phyloP scores from a whole-genome alignment of 92 coral and sea anemone genomes.

The Isaurus tuberculatus region DNA sequence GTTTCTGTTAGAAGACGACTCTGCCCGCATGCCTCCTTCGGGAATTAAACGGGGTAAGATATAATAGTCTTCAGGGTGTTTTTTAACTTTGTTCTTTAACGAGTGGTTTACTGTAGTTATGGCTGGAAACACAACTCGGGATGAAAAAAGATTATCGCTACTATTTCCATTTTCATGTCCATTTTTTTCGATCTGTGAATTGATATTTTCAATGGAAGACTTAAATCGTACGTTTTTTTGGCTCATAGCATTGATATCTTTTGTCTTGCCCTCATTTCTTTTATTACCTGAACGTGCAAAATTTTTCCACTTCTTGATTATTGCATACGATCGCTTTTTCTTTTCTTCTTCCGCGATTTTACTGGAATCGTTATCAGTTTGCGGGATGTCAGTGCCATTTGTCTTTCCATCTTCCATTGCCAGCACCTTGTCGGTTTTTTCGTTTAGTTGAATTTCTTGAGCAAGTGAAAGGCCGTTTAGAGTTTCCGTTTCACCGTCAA shows the following conservation, averaged over 20 bases:
- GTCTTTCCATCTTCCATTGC: conserved; percentile 15
- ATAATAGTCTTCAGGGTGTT: conserved; percentile 18
- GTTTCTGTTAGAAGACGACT: conserved; percentile 3
- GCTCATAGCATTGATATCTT: conserved; percentile 49
- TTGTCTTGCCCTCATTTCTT: conserved; percentile 46
- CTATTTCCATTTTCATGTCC: conserved; percentile 2
- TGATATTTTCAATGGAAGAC: conserved; percentile 45
- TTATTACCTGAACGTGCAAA: conserved; percentile 38
- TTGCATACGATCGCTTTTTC: conserved; percentile 58
- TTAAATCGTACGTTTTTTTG: conserved; percentile 64
- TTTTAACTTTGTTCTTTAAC: conserved; percentile 35
- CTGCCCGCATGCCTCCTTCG: background rate
- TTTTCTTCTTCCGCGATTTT: conserved; percentile 62
- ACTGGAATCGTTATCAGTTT: conserved; percentile 31
- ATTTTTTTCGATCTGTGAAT: conserved; percentile 20
- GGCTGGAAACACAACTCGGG: conserved; percentile 63
- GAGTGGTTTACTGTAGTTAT: conserved; percentile 46
- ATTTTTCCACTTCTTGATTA: conserved; percentile 62
- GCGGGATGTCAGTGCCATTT: background rate
- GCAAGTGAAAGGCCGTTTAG: conserved; percentile 60
- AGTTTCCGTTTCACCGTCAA: conserved; percentile 63
- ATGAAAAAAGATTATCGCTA: conserved; percentile 6
- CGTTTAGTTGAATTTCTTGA: conserved; percentile 55
- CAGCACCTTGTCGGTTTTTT: conserved; percentile 49
- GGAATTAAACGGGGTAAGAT: conserved; percentile 23